Evolutionary conservation across 2,113 vertebrate genomes (phyloP).

Genomic region (Neotoma lepida): DNA sequence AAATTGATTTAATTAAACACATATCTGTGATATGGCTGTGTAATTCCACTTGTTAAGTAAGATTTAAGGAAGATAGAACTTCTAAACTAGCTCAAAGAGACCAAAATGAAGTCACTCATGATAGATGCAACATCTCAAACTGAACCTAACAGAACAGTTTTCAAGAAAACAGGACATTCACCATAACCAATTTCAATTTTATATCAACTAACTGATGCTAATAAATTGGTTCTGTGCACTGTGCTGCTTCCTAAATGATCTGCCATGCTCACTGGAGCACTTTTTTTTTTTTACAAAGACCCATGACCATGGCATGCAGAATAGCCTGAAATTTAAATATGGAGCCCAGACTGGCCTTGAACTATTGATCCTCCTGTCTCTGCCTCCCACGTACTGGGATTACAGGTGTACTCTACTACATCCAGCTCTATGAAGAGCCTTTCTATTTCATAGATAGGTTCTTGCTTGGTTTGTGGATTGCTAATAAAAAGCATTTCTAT

Average conservation of each 20-base stretch:
- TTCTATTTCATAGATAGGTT: background rate
- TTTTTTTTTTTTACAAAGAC: background rate
- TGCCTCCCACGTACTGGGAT: background rate
- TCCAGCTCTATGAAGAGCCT: background rate
- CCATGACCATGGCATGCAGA: background rate
- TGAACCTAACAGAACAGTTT: background rate
- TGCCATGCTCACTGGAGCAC: background rate
- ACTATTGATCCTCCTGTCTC: background rate
- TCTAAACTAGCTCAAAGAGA: background rate
- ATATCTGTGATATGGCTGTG: background rate
- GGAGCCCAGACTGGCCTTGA: background rate
- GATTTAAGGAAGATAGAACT: background rate
- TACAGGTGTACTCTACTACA: background rate
- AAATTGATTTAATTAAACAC: background rate
- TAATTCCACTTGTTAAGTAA: slow-evolving; percentile 4
- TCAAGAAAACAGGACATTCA: background rate
- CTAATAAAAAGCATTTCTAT: background rate
- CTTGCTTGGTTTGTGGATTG: background rate
- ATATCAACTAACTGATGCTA: background rate
- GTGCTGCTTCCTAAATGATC: background rate
- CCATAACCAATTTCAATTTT: background rate
- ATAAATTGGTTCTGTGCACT: background rate
- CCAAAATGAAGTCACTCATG: background rate
- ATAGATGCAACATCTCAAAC: background rate
- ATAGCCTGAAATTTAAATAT: background rate